phyloP scores from a whole-genome alignment of 2,113 vertebrate species.

The Apistogramma diplotaenia region DNA sequence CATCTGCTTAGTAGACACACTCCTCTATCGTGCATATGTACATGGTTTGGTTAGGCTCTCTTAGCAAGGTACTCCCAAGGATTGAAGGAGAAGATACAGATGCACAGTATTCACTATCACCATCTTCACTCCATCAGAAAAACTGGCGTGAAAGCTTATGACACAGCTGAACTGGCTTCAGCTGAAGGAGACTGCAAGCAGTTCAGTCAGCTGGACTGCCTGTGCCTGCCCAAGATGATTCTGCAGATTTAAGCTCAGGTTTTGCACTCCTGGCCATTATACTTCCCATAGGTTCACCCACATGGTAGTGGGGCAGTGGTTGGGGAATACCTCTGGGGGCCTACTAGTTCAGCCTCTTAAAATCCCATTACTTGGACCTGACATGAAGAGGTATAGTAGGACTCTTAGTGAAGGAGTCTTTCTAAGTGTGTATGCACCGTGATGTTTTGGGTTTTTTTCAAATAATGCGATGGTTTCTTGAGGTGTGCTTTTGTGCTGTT shows the following conservation, averaged over 20 bases:
- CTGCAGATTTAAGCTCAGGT: no score
- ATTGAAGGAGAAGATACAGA: not conserved
- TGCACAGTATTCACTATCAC: rapidly evolving
- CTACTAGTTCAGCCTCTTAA: no score
- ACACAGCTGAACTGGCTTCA: not conserved
- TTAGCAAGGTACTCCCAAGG: not conserved
- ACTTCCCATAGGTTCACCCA: no score
- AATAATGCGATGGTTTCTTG: not conserved
- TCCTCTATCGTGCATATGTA: not conserved
- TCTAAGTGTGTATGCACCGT: conserved; percentile 37
- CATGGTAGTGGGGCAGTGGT: no score
- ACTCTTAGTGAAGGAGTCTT: no score
- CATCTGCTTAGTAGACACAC: not conserved
- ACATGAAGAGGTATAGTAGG: not conserved
- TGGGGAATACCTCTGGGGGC: no score
- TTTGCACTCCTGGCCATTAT: no score
- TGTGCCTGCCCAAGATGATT: no score
- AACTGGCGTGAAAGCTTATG: not conserved
- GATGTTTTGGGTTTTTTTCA: not conserved
- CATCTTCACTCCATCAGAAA: not conserved
- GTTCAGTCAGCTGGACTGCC: no score
- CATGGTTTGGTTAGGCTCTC: not conserved
- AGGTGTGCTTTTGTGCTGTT: not conserved
- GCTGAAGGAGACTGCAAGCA: no score
- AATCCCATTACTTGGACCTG: not conserved